Conservation (phyloP, 1,140 invertebrate species). For the Maniola jurtina region DNA sequence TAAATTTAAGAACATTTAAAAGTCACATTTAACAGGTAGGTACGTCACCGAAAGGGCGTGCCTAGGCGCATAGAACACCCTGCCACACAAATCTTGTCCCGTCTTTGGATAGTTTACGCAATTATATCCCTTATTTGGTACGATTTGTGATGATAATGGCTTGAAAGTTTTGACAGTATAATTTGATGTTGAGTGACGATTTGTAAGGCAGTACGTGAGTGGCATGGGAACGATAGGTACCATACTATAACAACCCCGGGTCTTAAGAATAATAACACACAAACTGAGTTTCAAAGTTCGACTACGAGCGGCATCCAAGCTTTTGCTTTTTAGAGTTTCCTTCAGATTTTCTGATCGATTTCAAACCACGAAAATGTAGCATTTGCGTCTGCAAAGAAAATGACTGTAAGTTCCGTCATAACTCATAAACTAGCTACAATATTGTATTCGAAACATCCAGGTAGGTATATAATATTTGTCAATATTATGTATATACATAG, state of each 20-base stretch:
- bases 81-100: constrained; percentile 12
- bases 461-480: too few species aligned
- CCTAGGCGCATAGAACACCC: constrained; percentile 17
- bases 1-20: constrained; percentile 64
- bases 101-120: constrained; percentile 21
- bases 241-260: constrained; percentile 51
- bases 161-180: constrained; percentile 33
- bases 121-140: constrained; percentile 39
- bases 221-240: constrained; percentile 65
- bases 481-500: too few species aligned
- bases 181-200: constrained; percentile 30
- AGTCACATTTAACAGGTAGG: constrained; percentile 53
- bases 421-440: too few species aligned
- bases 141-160: constrained; percentile 33
- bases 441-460: too few species aligned
- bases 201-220: constrained; percentile 56
- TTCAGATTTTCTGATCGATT: too few species aligned
- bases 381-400: too few species aligned
- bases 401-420: too few species aligned
- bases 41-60: constrained; percentile 47
- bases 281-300: not conserved
- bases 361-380: too few species aligned
- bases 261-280: not conserved
- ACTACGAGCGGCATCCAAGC: too few species aligned
- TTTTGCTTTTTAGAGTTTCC: too few species aligned